Evolutionary conservation across 2,113 vertebrate genomes (phyloP), one percentile per base, ranked within the genome.

Genomic region (Bagarius yarrelli): DNA sequence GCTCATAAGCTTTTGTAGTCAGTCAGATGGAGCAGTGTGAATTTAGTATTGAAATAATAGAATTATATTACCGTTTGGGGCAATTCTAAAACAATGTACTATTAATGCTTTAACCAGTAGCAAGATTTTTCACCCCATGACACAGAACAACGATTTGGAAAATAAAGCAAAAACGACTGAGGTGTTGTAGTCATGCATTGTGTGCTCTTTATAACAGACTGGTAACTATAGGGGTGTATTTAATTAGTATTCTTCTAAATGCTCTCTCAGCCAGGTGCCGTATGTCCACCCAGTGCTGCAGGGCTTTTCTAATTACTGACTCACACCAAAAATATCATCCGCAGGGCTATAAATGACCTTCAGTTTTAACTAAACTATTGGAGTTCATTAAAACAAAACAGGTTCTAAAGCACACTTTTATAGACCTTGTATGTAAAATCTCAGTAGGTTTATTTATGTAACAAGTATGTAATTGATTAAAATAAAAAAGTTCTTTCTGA

Each of bases 191-290:
- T 47, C 40, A 30, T 21, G 23, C 36, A 34, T 56, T 59, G 61
- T 50, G 53, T 64, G 60, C 40, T 79, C 56, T 21, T 75, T 73
- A 69, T 61, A 74, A 79, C 77, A 79, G 71, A 69, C 82, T 76
- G 71, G 40, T 57, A 83, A 74, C 77, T 76, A 73, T 70, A 80
- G 73, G 70, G 71, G 78, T 56, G 76, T 75, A 59, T 79, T 79
- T 80, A 75, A 53, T 75, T 79, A 77, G 70, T 71, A 25, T 80
- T 79, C 52, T 56, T 80, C 72, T 75, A 80, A 79, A 74, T 64
- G 71, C 30, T 83, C 47, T 80, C 77, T 67, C 82, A 80, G 78
- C 53, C 66, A 67, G 72, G 61, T 67, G 61, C 72, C 71, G 30
- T 76, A 66, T 81, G 80, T 76, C 52, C 53, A 76, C 36, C 21